A percentile compares a stretch with the other conserved stretches of the same genome.
phyloP scores from a whole-genome alignment of 2,113 vertebrate genomes.

The Erythrolamprus reginae region DNA sequence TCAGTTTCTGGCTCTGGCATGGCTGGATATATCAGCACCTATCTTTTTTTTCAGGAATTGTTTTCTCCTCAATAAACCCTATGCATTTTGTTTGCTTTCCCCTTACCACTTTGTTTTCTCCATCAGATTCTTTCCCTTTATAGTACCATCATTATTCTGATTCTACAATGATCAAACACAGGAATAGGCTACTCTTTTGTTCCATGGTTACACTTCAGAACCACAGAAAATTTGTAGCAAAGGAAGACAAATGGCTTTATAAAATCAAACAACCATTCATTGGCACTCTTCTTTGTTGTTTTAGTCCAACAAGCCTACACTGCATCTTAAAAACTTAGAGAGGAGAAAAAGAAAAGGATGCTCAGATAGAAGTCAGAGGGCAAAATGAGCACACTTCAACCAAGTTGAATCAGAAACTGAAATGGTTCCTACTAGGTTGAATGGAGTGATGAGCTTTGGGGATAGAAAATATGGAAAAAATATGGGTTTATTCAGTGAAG shows the following conservation, averaged over 20 bases:
- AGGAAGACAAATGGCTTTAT: not conserved
- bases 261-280: not conserved
- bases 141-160: not conserved
- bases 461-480: not conserved
- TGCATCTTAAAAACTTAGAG: not conserved
- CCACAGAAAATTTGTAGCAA: not conserved
- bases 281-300: not conserved
- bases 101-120: not conserved
- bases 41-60: not conserved
- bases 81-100: not conserved
- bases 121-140: not conserved
- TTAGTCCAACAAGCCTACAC: not conserved
- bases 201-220: not conserved
- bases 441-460: not conserved
- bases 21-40: not conserved
- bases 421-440: not conserved
- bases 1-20: not conserved
- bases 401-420: not conserved
- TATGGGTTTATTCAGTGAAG: too few species aligned
- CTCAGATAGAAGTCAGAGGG: not conserved
- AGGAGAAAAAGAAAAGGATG: not conserved
- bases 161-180: not conserved
- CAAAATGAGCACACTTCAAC: not conserved
- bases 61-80: not conserved
- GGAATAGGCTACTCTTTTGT: not conserved